Evolutionary conservation across 2,888 invertebrate genomes (phyloP), one percentile per base, ranked within the genome.

Genomic region (Drosophila nr. medialis): DNA sequence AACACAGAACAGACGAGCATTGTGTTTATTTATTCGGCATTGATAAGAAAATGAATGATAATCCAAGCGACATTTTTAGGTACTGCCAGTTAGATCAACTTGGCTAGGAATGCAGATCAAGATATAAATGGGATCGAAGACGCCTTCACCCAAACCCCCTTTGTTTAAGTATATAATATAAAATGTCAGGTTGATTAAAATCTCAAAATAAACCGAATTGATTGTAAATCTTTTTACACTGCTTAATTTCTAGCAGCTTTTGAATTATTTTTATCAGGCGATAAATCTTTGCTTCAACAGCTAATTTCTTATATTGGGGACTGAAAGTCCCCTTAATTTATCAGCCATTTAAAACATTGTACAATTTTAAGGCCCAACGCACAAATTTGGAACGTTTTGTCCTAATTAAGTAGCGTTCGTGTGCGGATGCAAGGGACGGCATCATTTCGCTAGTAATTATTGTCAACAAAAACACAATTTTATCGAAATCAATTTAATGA

Each of bases 401-500:
- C 56, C 60, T 74, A 81, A 81, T 80, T 74, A 74, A 62, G 80
- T 66, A 69, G 74, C 50, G 59, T 68, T 77, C 42, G 64, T 45
- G n/a, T 54, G 45, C 45, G 45, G 60, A 32, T 13, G 53, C 64
- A 70, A 53, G 49, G 58, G 67, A 50, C 55, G 48, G 65, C 69
- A 65, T 15, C 55, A 29, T 63, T 76, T 67, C 60, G 77, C 67
- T 55, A 64, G 77, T 66, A 80, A 77, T 80, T 74, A 77, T 74
- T 81, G 81, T 77, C 74, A 75, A 68, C 75, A 78, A 80, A 70
- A 59, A 82, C 80, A 85, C 80, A 77, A 87, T 80, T 80, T 77
- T 81, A 85, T 89, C 85, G 84, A 81, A 85, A 89, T 86, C 89
- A 85, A 89, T 85, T 85, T 74, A 84, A 86, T 80, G 89, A 85